Evolutionary conservation across 2,113 vertebrate genomes (phyloP).

Genomic region (Engraulis encrasicolus): DNA sequence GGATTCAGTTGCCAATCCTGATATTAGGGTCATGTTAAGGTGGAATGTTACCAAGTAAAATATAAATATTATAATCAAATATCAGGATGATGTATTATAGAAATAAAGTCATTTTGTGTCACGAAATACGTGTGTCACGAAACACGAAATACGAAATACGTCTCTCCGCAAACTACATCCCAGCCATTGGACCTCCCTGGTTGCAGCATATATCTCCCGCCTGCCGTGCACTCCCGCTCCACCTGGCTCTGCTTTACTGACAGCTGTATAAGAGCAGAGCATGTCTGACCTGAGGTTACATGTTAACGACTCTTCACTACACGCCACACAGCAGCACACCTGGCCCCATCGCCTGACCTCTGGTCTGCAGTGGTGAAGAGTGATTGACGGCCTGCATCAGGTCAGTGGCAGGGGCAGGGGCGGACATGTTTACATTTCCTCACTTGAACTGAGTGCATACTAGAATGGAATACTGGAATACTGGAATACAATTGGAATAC

Average conservation of each 20-base stretch:
- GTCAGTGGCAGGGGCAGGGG: neutral
- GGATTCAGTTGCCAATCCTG: no score
- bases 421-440: neutral
- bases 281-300: neutral
- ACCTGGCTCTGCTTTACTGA: neutral
- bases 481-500: neutral
- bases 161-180: no score
- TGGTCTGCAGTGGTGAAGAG: neutral
- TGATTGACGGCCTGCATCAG: neutral
- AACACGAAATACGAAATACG: no score
- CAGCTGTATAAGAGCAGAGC: neutral
- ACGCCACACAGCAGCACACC: neutral
- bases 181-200: no score
- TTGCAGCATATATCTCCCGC: no score
- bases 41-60: no score
- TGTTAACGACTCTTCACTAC: neutral
- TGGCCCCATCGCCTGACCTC: neutral
- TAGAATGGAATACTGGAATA: neutral
- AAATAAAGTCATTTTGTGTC: no score
- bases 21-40: no score
- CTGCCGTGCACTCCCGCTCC: neutral
- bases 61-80: no score
- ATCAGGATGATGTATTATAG: no score
- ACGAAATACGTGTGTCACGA: no score
- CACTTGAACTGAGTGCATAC: neutral